A percentile compares a stretch with the other conserved stretches of the same genome.
These are phyloP conservation scores for Chloropsis hardwickii DNA, from an alignment of 2,113 vertebrate species.

Conservation along the genomic window DNA sequence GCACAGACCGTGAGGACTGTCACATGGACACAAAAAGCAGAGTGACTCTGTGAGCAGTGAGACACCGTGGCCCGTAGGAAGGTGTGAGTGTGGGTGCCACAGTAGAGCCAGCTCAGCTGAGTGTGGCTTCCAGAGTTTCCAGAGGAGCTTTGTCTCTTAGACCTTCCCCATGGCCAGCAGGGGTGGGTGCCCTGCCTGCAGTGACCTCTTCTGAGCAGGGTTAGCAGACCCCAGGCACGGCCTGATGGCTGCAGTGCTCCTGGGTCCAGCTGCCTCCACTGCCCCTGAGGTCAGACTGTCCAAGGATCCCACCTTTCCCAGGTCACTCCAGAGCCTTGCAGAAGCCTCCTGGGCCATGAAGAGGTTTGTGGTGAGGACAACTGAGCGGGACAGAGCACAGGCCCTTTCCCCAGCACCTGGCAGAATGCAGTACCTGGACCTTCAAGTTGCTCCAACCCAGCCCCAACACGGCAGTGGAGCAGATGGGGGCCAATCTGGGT, in stretches of 20 bases:
- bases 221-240: not conserved
- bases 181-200: not conserved
- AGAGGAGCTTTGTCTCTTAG: not conserved
- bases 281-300: accelerated
- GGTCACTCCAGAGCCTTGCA: not conserved
- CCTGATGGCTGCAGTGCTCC: not conserved
- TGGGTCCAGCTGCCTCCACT: not conserved
- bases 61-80: accelerated
- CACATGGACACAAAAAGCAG: accelerated
- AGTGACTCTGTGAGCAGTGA: accelerated
- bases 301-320: not conserved
- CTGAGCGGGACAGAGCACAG: not conserved
- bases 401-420: not conserved
- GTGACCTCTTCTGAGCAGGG: not conserved
- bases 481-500: not conserved
- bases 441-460: not conserved
- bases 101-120: not conserved
- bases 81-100: not conserved
- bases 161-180: not conserved
- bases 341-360: not conserved
- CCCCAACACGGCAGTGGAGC: not conserved
- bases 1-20: not conserved
- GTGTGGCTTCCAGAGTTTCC: not conserved
- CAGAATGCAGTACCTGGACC: not conserved
- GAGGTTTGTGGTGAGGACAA: not conserved